Base-by-base conservation (phyloP, 1,140 invertebrate genomes). In the Plutomurus gul region DNA sequence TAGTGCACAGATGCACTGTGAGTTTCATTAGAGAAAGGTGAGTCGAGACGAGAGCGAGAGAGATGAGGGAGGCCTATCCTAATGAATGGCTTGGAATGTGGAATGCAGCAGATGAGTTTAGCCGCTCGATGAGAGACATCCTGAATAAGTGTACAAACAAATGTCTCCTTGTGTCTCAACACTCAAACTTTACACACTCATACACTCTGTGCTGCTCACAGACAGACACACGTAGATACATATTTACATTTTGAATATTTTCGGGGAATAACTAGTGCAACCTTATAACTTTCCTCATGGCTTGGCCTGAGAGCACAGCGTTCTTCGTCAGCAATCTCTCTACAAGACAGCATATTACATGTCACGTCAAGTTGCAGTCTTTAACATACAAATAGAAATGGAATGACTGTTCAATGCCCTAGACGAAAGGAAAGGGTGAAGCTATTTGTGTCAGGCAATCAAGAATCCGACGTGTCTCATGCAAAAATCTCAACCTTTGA, bases 371-470 rank as follows among this genome's bases (percentile, higher is more conserved):
- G 16, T 18, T 27, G 4, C n/a, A 22, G 25, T 18, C 10, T 27
- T 56, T 56, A 20, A 20, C 10, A 18, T 10, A 56, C 49, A 56
- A 56, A 56, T 20, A 10, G 25, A 18, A 56, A 56, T 22, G 25
- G 18, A 27, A 56, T 13, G 36, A 27, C 13, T 43, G 33, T 20
- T 36, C n/a, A 37, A 13, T 22, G 49, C 27, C 22, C 22, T 7
- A 60, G 36, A 47, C 16, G 27, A 22, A 27, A 49, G 47, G 25
- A 51, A 51, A 39, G 25, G 49, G 43, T 51, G 51, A 51, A 51
- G 47, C 75, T 76, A 76, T 76, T 76, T 76, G 75, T 76, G 75
- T 76, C 73, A 75, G 46, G 73, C 73, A 75, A 75, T 75, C 73
- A 75, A 75, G 73, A 75, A 75, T 75, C 75, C 22, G 51, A 18